A percentile compares a stretch with the other conserved stretches of the same genome.
Evolutionary conservation across 2,113 vertebrate species (phyloP).

Genomic region (Larimichthys crocea): DNA sequence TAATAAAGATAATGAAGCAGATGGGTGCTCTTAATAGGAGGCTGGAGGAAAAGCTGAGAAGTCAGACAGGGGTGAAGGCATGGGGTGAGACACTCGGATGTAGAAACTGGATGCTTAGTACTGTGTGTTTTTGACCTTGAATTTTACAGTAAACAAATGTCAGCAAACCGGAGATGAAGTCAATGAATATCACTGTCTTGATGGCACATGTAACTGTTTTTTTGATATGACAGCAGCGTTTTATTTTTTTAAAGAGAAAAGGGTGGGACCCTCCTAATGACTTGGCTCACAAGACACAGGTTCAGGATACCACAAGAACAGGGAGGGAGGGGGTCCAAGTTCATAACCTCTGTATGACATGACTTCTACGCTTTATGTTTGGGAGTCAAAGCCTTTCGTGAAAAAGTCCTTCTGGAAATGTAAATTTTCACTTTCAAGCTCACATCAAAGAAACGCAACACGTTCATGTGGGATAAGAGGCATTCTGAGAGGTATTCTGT

Average conservation of each 20-base stretch:
- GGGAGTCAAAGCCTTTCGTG: background rate
- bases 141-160: constrained; percentile 54
- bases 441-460: background rate
- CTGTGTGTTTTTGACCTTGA: constrained; percentile 61
- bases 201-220: constrained; percentile 16
- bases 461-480: background rate
- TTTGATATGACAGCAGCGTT: constrained; percentile 24
- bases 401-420: constrained; percentile 1
- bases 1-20: constrained; percentile 81
- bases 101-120: constrained; percentile 64
- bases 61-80: constrained; percentile 59
- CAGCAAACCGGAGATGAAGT: constrained; percentile 43
- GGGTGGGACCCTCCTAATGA: background rate
- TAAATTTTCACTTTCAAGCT: constrained; percentile 13
- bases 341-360: background rate
- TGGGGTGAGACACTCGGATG: constrained; percentile 38
- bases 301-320: background rate
- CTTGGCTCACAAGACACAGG: background rate
- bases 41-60: constrained; percentile 61
- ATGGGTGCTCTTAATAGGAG: constrained; percentile 71
- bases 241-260: constrained; percentile 26
- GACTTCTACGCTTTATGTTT: background rate
- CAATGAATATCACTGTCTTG: constrained; percentile 12
- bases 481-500: background rate
- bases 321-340: background rate